Percentiles rank a stretch among this genome's conserved stretches.
phyloP scores from a whole-genome alignment of 1,140 invertebrate species.

The Drosophila melanogaster region Release_6_plus_ISO1_MT NT_033777.3:25617501-25618000 shows the following conservation, averaged over 20 bases:
- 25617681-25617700: not conserved
- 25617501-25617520: not conserved
- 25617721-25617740: not conserved
- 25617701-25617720: slow-evolving; percentile 5
- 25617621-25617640: not conserved
- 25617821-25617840: slow-evolving; percentile 26
- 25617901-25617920: slow-evolving; percentile 4
- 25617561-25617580: not conserved
- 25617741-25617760: not conserved
- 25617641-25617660: not conserved
- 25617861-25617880: slow-evolving; percentile 34
- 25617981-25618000: slow-evolving; percentile 9
- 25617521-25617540: not conserved
- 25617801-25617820: not conserved
- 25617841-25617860: slow-evolving; percentile 39
- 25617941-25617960: not conserved
- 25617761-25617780: not conserved
- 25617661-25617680: slow-evolving; percentile 3
- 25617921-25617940: not conserved
- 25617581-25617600: slow-evolving; percentile 9
- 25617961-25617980: not conserved
- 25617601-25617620: slow-evolving; percentile 31
- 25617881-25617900: slow-evolving; percentile 18
- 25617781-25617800: slow-evolving; percentile 12
- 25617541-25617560: not conserved